Evolutionary conservation across 23 tunicate genomes (phyloP).

Genomic region (Styela clava): DNA sequence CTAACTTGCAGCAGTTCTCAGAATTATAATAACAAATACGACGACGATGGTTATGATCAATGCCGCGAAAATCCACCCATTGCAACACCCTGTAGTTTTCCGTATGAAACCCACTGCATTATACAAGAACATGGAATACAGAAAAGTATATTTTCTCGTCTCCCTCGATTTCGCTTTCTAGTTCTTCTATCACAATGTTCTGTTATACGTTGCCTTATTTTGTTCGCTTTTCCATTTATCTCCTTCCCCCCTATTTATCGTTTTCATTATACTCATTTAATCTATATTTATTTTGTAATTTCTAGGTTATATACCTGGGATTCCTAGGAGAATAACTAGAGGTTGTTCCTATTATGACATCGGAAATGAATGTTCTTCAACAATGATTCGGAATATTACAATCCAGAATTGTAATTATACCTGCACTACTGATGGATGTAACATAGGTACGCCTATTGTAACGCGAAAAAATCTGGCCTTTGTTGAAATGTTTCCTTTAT

Average conservation of each 20-base stretch:
- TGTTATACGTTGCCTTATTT: too few relatives aligned
- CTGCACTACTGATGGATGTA: slow-evolving; percentile 53
- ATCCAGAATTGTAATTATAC: slow-evolving; percentile 34
- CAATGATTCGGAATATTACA: not conserved
- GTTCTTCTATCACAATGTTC: too few relatives aligned
- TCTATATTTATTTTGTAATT: too few relatives aligned
- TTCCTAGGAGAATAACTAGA: slow-evolving; percentile 10
- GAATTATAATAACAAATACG: not conserved
- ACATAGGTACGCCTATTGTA: slow-evolving; percentile 31
- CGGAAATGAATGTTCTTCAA: slow-evolving; percentile 23
- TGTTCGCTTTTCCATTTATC: too few relatives aligned
- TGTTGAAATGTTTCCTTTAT: too few relatives aligned
- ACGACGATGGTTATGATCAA: not conserved
- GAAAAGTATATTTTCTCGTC: not conserved
- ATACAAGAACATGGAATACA: slow-evolving; percentile 5
- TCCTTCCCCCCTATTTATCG: too few relatives aligned
- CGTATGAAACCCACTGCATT: not conserved
- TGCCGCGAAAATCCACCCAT: slow-evolving; percentile 4
- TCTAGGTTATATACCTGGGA: not conserved
- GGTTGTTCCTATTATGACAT: slow-evolving; percentile 23
- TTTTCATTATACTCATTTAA: too few relatives aligned
- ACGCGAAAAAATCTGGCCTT: too few relatives aligned
- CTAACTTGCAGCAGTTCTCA: not conserved
- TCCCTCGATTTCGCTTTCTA: too few relatives aligned
- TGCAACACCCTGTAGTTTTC: not conserved